Evolutionary conservation across 2,888 invertebrate species (phyloP), one percentile per base, ranked within the genome.

Genomic region (Lochmaea crataegi): DNA sequence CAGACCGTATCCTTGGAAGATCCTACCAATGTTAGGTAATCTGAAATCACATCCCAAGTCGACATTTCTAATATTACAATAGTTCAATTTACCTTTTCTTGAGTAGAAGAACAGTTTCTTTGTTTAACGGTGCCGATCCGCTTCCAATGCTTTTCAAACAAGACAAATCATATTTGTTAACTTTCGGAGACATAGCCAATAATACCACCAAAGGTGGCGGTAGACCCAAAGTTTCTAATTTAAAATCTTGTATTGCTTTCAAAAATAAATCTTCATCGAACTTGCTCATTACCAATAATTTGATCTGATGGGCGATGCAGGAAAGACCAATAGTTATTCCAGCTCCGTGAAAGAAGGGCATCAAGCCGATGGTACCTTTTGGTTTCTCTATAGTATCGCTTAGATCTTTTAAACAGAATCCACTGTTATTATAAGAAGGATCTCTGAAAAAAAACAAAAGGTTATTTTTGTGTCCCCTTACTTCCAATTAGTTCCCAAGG

Each of bases 191-290:
- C 85, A 95, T 95, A 0, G 94, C 93, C 71, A 96, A 85, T 84
- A 95, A 94, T 38, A 95, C 90, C 83, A 94, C 90, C 51, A 96
- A 87, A 0, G 96, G 95, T 0, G 96, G 96, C 6, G 95, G 96
- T 77, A 94, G 85, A 11, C 91, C 90, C 2, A 92, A 88, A 85
- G 90, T 87, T 71, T 91, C 89, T 2, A 94, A 89, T 88, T 90
- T 91, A 82, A 92, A 89, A 74, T 91, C 89, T 82, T 94, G 91
- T 79, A 95, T 90, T 1, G 91, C 89, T 79, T 89, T 89, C 53
- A 96, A 87, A 83, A 93, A 95, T n/a, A 89, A 84, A 74, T 91
- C 88, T 61, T 79, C 81, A 9, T 82, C 78, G 66, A 83, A 84
- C 57, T 75, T 77, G 26, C 76, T 77, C 63, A 84, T 57, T 9